Evolutionary conservation across 2,888 invertebrate genomes (phyloP).

Genomic region (Agrilus cyanescens): DNA sequence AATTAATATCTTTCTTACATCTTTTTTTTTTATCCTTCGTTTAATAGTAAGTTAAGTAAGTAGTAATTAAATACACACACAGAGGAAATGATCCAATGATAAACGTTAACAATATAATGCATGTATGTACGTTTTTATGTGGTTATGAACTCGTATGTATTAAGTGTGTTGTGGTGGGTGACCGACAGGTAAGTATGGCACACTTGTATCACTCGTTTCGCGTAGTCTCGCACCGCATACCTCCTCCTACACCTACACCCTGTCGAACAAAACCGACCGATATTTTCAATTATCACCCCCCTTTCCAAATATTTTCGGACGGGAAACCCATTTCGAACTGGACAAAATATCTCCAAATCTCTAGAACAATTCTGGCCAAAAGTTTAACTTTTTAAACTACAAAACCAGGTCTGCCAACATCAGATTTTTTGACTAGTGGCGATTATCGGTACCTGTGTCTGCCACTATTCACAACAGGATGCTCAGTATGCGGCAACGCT

Average conservation of each 20-base stretch:
- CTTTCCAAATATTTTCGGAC: too few relatives aligned
- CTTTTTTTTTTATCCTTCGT: constrained; percentile 5
- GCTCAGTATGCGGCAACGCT: too few relatives aligned
- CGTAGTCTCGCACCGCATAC: constrained; percentile 29
- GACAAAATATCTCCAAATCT: too few relatives aligned
- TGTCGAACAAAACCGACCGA: constrained; percentile 18
- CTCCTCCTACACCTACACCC: constrained; percentile 30
- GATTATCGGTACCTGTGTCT: too few relatives aligned
- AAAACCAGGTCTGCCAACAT: too few relatives aligned
- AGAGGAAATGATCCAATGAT: constrained; percentile 20
- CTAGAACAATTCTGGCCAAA: too few relatives aligned
- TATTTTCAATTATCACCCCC: too few relatives aligned
- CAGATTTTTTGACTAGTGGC: too few relatives aligned
- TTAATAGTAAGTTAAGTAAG: constrained; percentile 8
- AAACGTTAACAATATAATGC: constrained; percentile 17
- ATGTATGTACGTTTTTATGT: constrained; percentile 1
- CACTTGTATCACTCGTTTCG: constrained; percentile 36
- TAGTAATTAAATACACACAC: constrained; percentile 29
- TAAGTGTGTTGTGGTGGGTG: constrained; percentile 14
- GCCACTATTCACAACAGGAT: too few relatives aligned
- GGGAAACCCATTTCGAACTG: too few relatives aligned
- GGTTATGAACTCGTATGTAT: background rate
- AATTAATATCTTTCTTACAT: constrained; percentile 10
- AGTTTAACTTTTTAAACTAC: too few relatives aligned
- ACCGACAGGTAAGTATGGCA: constrained; percentile 35